Percentiles rank a stretch among this genome's conserved stretches.
Evolutionary conservation across 2,888 invertebrate genomes (phyloP).

Genomic region (Hedya salicella): DNA sequence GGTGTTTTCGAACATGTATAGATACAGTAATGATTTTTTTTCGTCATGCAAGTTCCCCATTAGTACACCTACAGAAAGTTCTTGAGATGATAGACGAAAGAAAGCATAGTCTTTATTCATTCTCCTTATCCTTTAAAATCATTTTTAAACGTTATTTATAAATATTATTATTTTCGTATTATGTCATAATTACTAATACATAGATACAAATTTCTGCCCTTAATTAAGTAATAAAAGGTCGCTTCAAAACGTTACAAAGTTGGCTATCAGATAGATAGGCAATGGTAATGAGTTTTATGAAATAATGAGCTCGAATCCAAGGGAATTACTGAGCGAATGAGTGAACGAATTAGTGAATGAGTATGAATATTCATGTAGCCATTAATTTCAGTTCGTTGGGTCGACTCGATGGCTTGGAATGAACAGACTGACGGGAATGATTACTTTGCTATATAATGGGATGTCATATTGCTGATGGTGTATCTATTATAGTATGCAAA

Average conservation of each 20-base stretch:
- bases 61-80: no score
- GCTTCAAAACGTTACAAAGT: constrained; percentile 34
- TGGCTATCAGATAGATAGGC: constrained; percentile 38
- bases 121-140: no score
- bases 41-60: no score
- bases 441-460: constrained; percentile 20
- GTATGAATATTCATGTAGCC: constrained; percentile 38
- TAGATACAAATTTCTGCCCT: neutral
- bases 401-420: constrained; percentile 37
- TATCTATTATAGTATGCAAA: neutral
- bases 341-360: constrained; percentile 27
- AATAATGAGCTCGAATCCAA: constrained; percentile 40
- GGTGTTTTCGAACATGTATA: no score
- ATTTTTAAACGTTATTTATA: no score
- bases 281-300: constrained; percentile 40
- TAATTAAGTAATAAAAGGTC: constrained; percentile 26
- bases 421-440: constrained; percentile 28
- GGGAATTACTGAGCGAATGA: constrained; percentile 33
- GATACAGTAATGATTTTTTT: no score
- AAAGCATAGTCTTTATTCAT: no score
- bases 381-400: constrained; percentile 43
- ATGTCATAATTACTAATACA: neutral
- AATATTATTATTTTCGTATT: neutral
- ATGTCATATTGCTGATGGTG: constrained; percentile 23
- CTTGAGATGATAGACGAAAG: no score